phyloP scores from a whole-genome alignment of 2,888 invertebrate species.

The Halocaridina rubra region DNA sequence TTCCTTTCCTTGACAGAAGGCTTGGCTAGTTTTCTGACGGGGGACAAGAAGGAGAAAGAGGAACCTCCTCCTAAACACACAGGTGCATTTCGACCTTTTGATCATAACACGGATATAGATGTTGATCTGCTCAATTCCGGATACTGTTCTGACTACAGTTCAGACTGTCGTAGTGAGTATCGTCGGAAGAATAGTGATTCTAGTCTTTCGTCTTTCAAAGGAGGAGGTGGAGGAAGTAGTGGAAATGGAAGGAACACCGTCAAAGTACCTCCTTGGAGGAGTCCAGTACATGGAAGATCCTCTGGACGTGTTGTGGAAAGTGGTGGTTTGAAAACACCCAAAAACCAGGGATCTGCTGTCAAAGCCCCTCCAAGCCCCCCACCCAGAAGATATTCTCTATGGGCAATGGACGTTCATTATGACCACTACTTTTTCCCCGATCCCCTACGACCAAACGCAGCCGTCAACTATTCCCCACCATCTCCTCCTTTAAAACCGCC shows the following conservation, averaged over 20 bases:
- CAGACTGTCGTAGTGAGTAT: constrained; percentile 1
- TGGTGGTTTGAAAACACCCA: background rate
- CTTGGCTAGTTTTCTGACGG: constrained; percentile 41
- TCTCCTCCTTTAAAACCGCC: background rate
- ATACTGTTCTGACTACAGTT: constrained; percentile 37
- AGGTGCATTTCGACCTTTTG: constrained; percentile 33
- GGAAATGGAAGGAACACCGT: constrained; percentile 12
- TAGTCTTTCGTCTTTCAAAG: constrained; percentile 21
- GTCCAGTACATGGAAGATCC: background rate
- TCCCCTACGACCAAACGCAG: background rate
- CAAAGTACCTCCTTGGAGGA: background rate
- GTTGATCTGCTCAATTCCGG: constrained; percentile 22
- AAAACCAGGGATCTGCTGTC: constrained; percentile 32
- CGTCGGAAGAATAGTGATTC: constrained; percentile 19
- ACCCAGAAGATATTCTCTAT: constrained; percentile 51
- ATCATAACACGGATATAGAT: constrained; percentile 28
- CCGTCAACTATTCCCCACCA: background rate
- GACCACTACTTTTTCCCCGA: constrained; percentile 30
- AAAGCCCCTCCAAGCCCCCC: constrained; percentile 63
- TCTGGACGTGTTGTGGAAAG: background rate
- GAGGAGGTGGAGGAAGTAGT: background rate
- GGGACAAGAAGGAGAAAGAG: constrained; percentile 54
- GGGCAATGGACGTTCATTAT: constrained; percentile 49
- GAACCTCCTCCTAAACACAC: constrained; percentile 24
- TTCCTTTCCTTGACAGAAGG: constrained; percentile 61